Conservation (phyloP, 1,140 invertebrate genomes). For the Zaprionus taronus region DNA sequence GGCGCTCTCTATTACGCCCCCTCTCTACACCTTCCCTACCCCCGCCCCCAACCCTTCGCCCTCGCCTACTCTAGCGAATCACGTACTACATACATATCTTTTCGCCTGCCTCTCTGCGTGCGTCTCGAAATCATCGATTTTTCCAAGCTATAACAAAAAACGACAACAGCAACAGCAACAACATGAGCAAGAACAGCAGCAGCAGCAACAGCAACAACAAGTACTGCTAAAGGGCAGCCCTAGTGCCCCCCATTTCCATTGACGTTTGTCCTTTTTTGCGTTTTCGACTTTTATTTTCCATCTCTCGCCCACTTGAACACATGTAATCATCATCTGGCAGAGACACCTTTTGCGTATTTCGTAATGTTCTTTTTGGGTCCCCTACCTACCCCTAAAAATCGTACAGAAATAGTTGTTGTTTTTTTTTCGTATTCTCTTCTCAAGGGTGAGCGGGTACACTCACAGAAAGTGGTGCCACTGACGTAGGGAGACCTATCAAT, state of each 20-base stretch:
- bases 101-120: constrained; percentile 32
- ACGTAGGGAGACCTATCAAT: constrained; percentile 19
- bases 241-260: constrained; percentile 70
- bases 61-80: neutral
- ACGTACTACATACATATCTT: constrained; percentile 20
- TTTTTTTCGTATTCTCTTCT: constrained; percentile 2
- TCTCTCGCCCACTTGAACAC: constrained; percentile 6
- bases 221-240: constrained; percentile 44
- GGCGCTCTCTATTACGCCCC: constrained; percentile 25
- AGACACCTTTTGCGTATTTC: constrained; percentile 46
- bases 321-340: constrained; percentile 43
- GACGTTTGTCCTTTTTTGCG: constrained; percentile 41
- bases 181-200: constrained; percentile 18
- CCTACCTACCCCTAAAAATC: neutral
- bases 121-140: constrained; percentile 66
- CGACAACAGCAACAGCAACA: constrained; percentile 1
- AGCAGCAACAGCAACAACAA: constrained; percentile 39
- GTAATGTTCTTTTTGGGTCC: constrained; percentile 32
- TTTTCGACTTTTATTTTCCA: constrained; percentile 19
- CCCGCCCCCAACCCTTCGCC: neutral
- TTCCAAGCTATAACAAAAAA: constrained; percentile 44
- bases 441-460: neutral
- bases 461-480: constrained; percentile 12
- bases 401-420: neutral
- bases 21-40: neutral